phyloP scores from a whole-genome alignment of 2,888 invertebrate species.

The Synanthedon formicaeformis region DNA sequence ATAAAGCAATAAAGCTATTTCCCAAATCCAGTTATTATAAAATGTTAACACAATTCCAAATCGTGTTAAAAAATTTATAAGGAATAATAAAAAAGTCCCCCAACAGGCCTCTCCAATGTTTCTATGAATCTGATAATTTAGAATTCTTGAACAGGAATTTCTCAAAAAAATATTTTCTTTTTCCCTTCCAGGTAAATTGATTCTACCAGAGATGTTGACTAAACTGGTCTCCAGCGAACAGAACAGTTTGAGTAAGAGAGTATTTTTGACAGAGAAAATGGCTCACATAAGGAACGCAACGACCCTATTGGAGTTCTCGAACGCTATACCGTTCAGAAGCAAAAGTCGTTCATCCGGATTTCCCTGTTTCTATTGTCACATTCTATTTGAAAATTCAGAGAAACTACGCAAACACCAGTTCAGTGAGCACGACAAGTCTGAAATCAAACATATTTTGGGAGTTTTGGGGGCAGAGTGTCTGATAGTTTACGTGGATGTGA shows the following conservation, averaged over 20 bases:
- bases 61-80: too few relatives aligned
- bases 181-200: slow-evolving; percentile 29
- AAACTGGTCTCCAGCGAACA: not conserved
- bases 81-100: too few relatives aligned
- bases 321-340: slow-evolving; percentile 4
- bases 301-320: slow-evolving; percentile 1
- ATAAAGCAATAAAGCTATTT: not conserved
- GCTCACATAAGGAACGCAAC: slow-evolving; percentile 1
- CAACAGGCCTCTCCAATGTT: too few relatives aligned
- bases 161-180: too few relatives aligned
- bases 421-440: not conserved
- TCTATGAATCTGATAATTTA: too few relatives aligned
- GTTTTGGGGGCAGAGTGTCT: slow-evolving; percentile 1
- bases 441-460: slow-evolving; percentile 1
- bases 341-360: not conserved
- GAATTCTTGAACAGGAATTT: too few relatives aligned
- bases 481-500: slow-evolving; percentile 6
- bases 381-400: slow-evolving; percentile 1
- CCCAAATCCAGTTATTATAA: too few relatives aligned
- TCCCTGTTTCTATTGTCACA: slow-evolving; percentile 4
- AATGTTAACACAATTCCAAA: too few relatives aligned
- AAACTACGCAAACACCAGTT: not conserved
- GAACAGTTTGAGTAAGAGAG: not conserved
- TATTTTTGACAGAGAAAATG: not conserved
- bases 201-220: not conserved